phyloP scores from a whole-genome alignment of 2,888 invertebrate species.

The Anarsia innoxiella region DNA sequence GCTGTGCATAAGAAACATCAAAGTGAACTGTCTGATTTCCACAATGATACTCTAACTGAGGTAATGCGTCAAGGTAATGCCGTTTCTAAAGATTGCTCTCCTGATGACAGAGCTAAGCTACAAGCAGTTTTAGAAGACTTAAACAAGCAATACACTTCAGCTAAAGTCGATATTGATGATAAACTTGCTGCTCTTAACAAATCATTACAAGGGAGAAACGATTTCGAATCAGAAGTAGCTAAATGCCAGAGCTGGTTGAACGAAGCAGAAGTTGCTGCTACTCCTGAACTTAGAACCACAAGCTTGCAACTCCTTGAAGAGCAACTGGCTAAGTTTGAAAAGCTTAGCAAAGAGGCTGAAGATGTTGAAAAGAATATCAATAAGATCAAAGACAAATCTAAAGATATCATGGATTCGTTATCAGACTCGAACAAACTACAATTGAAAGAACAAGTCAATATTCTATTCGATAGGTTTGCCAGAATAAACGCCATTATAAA shows the following conservation, averaged over 20 bases:
- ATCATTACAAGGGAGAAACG: constrained; percentile 83
- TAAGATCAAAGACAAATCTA: constrained; percentile 85
- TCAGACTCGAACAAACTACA: constrained; percentile 90
- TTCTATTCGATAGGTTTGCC: constrained; percentile 84
- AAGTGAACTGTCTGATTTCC: constrained; percentile 84
- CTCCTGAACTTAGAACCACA: constrained; percentile 85
- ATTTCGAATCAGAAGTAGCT: constrained; percentile 87
- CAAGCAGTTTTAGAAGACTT: constrained; percentile 81
- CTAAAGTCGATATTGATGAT: constrained; percentile 83
- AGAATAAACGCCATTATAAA: constrained; percentile 83
- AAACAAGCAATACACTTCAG: constrained; percentile 80
- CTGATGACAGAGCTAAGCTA: constrained; percentile 78
- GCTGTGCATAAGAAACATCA: constrained; percentile 84
- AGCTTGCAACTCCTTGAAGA: constrained; percentile 90
- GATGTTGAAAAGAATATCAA: constrained; percentile 82
- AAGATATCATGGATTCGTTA: constrained; percentile 84
- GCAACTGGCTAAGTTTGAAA: constrained; percentile 89
- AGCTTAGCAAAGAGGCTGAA: constrained; percentile 83
- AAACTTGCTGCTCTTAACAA: constrained; percentile 82
- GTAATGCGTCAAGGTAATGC: constrained; percentile 84
- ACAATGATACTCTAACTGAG: constrained; percentile 83
- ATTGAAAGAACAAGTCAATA: constrained; percentile 86
- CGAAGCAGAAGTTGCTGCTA: constrained; percentile 91
- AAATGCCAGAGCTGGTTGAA: constrained; percentile 92
- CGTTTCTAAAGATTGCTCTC: constrained; percentile 87